Base-by-base conservation (phyloP, 2,888 invertebrate genomes). In the Pachymerium ferrugineum region DNA sequence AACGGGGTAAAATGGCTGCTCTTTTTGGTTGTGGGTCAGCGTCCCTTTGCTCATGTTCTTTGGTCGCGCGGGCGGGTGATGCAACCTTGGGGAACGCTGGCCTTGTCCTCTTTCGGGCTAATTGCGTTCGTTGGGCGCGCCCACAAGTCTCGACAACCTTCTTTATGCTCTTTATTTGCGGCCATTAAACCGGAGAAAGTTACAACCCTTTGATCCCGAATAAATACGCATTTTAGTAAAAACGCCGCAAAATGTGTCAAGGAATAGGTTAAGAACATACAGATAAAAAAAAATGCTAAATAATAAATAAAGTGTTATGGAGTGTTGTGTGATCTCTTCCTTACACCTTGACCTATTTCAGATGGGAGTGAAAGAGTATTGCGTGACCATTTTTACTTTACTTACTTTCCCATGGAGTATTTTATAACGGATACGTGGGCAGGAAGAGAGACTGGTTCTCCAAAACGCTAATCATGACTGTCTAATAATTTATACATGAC, bases 181-280 rank as follows among this genome's bases (percentile, higher is more conserved):
- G 62, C 62, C 62, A 62, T 62, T 62, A 62, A 62, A 62, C 62
- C 62, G 62, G 62, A 62, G 62, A 62, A 62, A 62, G 62, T 62
- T 25, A 62, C 62, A 62, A 28, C 62, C 62, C 62, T 62, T 62
- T 62, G 22, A 12, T 12, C 3, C 62, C 62, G 10, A 62, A 47
- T 62, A 62, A 62, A 10, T 62, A 62, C n/a, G 1, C 14, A 12
- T 62, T 62, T 28, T 12, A n/a, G 5, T 3, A 62, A 62, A 62
- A 25, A 28, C 28, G 25, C 62, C n/a, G n/a, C n/a, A n/a, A 62
- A 62, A 25, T 62, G 62, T 62, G 62, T 62, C 62, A 62, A 62
- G 5, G 62, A 28, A n/a, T n/a, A 62, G 28, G 62, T 28, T 8
- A 10, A 62, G n/a, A 25, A 19, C 19, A 3, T 6, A 12, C 47